Percentiles rank a stretch among this genome's conserved stretches.
Evolutionary conservation across 2,113 vertebrate genomes (phyloP).

Genomic region (Austrofundulus limnaeus): DNA sequence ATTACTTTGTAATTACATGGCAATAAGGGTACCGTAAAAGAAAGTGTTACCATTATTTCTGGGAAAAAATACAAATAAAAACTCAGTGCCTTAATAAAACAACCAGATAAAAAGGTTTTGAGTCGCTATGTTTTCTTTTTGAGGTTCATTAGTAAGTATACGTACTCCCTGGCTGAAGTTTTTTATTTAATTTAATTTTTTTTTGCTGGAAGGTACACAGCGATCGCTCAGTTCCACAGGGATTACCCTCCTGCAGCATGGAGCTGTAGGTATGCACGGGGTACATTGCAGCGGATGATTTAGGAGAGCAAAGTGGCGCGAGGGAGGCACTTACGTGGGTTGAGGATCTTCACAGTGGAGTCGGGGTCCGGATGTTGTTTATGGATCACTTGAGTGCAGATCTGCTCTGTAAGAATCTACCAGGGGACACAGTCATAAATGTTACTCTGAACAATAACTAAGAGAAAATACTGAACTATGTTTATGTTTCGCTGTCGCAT

Average conservation of each 20-base stretch:
- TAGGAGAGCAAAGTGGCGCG: constrained; percentile 43
- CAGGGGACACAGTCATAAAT: constrained; percentile 59
- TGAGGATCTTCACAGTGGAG: constrained; percentile 96
- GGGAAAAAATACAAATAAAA: constrained; percentile 33
- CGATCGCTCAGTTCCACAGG: constrained; percentile 41
- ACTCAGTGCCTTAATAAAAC: constrained; percentile 28
- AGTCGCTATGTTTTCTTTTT: constrained; percentile 44
- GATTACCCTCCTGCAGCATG: constrained; percentile 39
- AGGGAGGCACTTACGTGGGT: constrained; percentile 89
- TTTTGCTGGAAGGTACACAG: constrained; percentile 56
- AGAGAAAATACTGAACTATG: constrained; percentile 25
- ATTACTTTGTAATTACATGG: no score
- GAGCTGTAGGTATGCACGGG: constrained; percentile 60
- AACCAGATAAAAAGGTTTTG: constrained; percentile 24
- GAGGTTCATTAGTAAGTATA: constrained; percentile 40
- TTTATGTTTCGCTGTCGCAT: constrained; percentile 17
- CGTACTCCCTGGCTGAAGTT: constrained; percentile 40
- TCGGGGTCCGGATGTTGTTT: constrained; percentile 98
- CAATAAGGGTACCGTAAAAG: no score
- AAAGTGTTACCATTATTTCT: no score
- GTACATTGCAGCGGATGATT: constrained; percentile 54
- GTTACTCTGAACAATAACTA: constrained; percentile 40
- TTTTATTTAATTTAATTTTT: constrained; percentile 49
- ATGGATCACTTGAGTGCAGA: constrained; percentile 97
- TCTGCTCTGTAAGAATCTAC: constrained; percentile 95